phyloP scores from a whole-genome alignment of 2,888 invertebrate species.

The Plagodis pulveraria region DNA sequence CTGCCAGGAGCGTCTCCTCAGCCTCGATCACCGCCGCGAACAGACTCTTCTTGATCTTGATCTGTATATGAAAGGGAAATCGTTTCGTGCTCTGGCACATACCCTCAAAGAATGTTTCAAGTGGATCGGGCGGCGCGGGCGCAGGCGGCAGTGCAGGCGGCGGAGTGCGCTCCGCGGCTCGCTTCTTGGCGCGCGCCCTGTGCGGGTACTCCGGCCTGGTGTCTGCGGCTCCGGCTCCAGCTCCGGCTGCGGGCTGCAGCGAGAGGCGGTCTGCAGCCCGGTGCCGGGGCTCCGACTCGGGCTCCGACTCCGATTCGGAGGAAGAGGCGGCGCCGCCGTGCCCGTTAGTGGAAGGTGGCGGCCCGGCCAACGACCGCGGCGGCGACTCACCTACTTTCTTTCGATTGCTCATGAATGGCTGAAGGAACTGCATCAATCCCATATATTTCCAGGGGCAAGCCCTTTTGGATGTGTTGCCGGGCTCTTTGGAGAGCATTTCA shows the following conservation, averaged over 20 bases:
- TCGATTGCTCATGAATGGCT: slow-evolving; percentile 76
- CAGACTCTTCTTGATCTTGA: slow-evolving; percentile 69
- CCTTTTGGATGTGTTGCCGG: slow-evolving; percentile 55
- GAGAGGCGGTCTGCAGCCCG: neutral
- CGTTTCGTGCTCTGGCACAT: slow-evolving; percentile 79
- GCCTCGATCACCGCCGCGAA: slow-evolving; percentile 72
- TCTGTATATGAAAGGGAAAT: slow-evolving; percentile 71
- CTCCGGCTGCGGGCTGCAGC: slow-evolving; percentile 40
- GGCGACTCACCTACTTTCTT: slow-evolving; percentile 61
- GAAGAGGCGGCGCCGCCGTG: slow-evolving; percentile 19
- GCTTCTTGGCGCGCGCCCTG: slow-evolving; percentile 13
- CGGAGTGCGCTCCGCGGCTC: neutral
- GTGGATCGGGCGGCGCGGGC: slow-evolving; percentile 57
- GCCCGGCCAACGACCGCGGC: slow-evolving; percentile 40
- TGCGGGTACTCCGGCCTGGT: slow-evolving; percentile 2
- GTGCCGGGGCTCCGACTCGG: slow-evolving; percentile 39
- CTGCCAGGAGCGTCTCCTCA: slow-evolving; percentile 72
- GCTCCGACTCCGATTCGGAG: slow-evolving; percentile 39
- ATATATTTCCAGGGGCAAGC: slow-evolving; percentile 76
- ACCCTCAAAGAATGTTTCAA: slow-evolving; percentile 77
- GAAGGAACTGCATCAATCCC: slow-evolving; percentile 75
- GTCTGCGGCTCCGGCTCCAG: slow-evolving; percentile 42
- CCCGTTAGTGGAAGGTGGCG: slow-evolving; percentile 32
- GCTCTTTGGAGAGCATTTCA: slow-evolving; percentile 67
- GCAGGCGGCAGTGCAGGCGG: slow-evolving; percentile 13